Evolutionary conservation across 2,888 invertebrate genomes (phyloP), one percentile per base, ranked within the genome.

Genomic region (Protodeltote pygarga): DNA sequence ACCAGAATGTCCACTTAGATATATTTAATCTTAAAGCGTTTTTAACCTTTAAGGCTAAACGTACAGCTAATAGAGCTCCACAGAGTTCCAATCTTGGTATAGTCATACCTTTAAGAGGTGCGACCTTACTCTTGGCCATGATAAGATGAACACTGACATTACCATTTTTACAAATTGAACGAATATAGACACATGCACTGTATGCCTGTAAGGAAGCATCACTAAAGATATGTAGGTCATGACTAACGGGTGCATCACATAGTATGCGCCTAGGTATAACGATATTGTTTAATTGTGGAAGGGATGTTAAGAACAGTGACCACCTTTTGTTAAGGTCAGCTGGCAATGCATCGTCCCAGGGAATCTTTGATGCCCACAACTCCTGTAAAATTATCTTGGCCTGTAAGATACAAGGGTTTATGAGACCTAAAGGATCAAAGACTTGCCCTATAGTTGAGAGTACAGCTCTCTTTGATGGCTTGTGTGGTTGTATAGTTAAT

Each of bases 141-240:
- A 27, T 14, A 0, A 37, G 11, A 27, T 19, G 37, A n/a, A 37
- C 37, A 10, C 5, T 17, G 13, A 37, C 1, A 10, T 19, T 25
- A 8, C 37, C 37, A 37, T 25, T 19, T 9, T 1, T 25, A 16
- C 19, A 37, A n/a, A 37, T 8, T 19, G 27, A 37, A 0, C 37
- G 37, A n/a, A 27, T 2, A 27, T 37, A 37, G 13, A 37, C 24
- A 25, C 37, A 37, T 6, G 19, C 27, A 27, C 25, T 25, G 15
- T 25, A 37, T n/a, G 37, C 24, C 17, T 37, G 15, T n/a, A 13
- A 3, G 15, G 27, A 37, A 25, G 25, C 25, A 37, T 37, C 37
- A 14, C 37, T 17, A 3, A 24, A 37, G 23, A 25, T 24, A 3
- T 37, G 27, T 11, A 37, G n/a, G n/a, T 37, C 37, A 24, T 24